phyloP scores from a whole-genome alignment of 2,888 invertebrate species.

The Chymomyza caudatula region DNA sequence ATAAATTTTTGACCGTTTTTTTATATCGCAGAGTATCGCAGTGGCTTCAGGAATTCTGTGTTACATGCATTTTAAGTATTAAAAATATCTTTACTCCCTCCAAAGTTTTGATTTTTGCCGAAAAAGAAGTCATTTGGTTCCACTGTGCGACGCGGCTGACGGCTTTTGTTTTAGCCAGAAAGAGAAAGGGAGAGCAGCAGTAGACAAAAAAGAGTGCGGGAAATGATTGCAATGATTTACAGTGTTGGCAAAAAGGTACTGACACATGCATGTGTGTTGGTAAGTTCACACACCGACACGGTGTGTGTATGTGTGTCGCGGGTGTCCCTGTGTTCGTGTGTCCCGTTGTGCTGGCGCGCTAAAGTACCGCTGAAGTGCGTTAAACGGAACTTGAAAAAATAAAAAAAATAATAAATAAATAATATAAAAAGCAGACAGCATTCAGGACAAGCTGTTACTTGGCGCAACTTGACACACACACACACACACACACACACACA shows the following conservation, averaged over 20 bases:
- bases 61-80: no score
- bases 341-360: not conserved
- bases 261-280: not conserved
- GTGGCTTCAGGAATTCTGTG: no score
- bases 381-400: constrained; percentile 17
- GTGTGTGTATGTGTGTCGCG: not conserved
- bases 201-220: not conserved
- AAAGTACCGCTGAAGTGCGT: constrained; percentile 19
- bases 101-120: no score
- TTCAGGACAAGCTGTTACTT: constrained; percentile 32
- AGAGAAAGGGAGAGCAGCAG: not conserved
- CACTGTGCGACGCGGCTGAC: not conserved
- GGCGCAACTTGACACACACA: not conserved
- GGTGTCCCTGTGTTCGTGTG: not conserved
- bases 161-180: not conserved
- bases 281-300: no score
- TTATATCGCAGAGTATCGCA: no score
- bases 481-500: not conserved
- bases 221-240: not conserved
- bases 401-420: constrained; percentile 20
- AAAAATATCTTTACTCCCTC: no score
- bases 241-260: not conserved
- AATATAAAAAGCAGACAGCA: constrained; percentile 30
- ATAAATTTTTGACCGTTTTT: no score
- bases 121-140: no score